Evolutionary conservation across 2,888 invertebrate genomes (phyloP).

Genomic region (Microlaimidae sp.): DNA sequence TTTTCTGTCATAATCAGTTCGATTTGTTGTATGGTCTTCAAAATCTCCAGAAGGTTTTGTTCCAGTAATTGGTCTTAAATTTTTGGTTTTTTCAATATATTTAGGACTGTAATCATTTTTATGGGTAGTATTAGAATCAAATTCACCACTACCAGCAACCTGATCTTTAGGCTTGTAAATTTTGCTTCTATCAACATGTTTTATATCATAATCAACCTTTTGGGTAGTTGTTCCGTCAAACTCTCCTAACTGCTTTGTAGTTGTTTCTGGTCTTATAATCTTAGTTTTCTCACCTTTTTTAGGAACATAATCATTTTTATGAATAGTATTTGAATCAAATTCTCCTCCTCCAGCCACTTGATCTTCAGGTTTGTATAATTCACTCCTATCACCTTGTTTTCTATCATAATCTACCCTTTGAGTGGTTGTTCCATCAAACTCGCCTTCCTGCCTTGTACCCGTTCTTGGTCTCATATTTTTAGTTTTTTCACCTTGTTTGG

Average conservation of each 20-base stretch:
- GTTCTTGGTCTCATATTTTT: background rate
- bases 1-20: background rate
- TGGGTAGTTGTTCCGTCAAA: background rate
- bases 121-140: background rate
- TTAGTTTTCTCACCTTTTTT: background rate
- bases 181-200: background rate
- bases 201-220: background rate
- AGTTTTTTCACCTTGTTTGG: constrained; percentile 2
- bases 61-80: background rate
- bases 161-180: background rate
- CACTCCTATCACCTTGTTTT: background rate
- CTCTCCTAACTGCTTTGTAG: background rate
- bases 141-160: no score
- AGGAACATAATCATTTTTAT: background rate
- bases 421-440: background rate
- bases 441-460: background rate
- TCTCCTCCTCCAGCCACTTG: background rate
- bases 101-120: background rate
- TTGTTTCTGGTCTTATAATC: background rate
- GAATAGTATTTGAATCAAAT: background rate
- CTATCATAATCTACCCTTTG: background rate
- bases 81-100: background rate
- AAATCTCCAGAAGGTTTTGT: background rate
- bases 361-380: background rate
- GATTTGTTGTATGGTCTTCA: background rate